phyloP scores from a whole-genome alignment of 2,888 invertebrate species.

The Tenodera sinensis region DNA sequence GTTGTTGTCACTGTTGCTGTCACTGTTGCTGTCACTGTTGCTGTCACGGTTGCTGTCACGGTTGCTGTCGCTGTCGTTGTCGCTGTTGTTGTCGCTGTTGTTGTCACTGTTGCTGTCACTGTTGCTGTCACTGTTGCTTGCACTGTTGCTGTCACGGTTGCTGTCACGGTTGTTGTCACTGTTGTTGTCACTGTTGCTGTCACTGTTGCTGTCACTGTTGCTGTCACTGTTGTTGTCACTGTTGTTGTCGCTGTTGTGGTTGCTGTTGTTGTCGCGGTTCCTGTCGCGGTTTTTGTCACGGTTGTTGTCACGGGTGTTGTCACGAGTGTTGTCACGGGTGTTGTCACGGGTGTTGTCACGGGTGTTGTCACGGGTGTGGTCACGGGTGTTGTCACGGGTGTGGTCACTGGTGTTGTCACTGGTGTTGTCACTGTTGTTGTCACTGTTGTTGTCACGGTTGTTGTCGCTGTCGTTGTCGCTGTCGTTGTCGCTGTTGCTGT shows the following conservation, averaged over 20 bases:
- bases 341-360: too few relatives aligned
- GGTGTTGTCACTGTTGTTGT: too few relatives aligned
- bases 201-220: neutral
- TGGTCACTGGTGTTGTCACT: too few relatives aligned
- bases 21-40: constrained; percentile 13
- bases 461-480: neutral
- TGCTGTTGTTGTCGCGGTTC: too few relatives aligned
- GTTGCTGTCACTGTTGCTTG: constrained; percentile 10
- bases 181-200: neutral
- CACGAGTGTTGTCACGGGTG: too few relatives aligned
- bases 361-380: too few relatives aligned
- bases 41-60: constrained; percentile 4
- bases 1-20: neutral
- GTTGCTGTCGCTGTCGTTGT: constrained; percentile 7
- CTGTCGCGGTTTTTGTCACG: too few relatives aligned
- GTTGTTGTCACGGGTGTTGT: too few relatives aligned
- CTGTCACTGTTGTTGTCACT: constrained; percentile 2
- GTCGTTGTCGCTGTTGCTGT: neutral
- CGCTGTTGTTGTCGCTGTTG: neutral
- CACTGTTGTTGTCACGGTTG: neutral
- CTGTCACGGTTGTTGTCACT: too few relatives aligned
- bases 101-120: constrained; percentile 3
- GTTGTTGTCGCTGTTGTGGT: too few relatives aligned
- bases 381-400: too few relatives aligned
- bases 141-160: neutral